These are phyloP conservation scores for Andricus curvator DNA, from an alignment of 2,888 invertebrate species.

Conservation along the genomic window DNA sequence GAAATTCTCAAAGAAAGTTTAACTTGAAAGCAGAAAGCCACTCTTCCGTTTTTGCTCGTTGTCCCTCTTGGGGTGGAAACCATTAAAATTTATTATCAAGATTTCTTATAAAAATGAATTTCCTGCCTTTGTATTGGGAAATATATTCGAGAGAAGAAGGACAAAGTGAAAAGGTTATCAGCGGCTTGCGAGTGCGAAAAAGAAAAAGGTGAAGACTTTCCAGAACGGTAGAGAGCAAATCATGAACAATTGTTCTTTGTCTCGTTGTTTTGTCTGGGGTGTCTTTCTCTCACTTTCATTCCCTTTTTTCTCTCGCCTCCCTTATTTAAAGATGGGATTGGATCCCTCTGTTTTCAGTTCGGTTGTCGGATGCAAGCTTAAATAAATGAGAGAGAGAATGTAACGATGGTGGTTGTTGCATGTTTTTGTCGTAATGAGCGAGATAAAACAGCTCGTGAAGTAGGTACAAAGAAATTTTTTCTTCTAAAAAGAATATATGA, in stretches of 20 bases:
- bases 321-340: constrained; percentile 57
- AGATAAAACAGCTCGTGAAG: constrained; percentile 21
- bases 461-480: neutral
- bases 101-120: neutral
- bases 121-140: neutral
- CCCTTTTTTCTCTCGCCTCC: constrained; percentile 56
- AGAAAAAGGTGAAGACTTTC: constrained; percentile 40
- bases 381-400: constrained; percentile 41
- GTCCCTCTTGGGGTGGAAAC: neutral
- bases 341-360: constrained; percentile 45
- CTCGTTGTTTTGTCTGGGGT: constrained; percentile 63
- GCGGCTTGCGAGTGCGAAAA: neutral
- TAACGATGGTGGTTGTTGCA: constrained; percentile 51
- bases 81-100: neutral
- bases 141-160: neutral
- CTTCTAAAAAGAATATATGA: neutral
- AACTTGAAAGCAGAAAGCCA: neutral
- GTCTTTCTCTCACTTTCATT: constrained; percentile 55
- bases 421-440: constrained; percentile 49
- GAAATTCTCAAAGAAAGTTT: neutral
- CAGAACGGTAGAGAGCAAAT: constrained; percentile 55
- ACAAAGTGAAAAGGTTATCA: constrained; percentile 11
- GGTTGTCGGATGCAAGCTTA: constrained; percentile 31
- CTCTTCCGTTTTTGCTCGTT: no score
- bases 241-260: constrained; percentile 68